These are phyloP conservation scores for Embiotoca jacksoni DNA, from an alignment of 2,113 vertebrate species.

Conservation along the genomic window DNA sequence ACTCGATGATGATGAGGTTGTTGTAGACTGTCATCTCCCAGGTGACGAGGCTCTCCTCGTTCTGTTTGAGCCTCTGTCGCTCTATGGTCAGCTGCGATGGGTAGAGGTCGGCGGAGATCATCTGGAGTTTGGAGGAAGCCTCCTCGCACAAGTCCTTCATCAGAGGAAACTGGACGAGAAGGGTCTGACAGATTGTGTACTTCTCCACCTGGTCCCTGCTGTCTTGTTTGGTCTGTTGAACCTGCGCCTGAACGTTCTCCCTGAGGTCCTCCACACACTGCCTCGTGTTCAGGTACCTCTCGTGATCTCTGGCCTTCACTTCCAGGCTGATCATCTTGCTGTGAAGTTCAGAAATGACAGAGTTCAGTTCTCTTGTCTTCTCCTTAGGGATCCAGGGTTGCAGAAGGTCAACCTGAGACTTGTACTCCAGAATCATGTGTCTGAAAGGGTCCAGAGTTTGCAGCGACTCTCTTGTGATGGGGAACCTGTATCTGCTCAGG, in stretches of 20 bases:
- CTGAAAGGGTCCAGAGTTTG: conserved; percentile 68
- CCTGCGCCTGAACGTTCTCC: conserved; percentile 80
- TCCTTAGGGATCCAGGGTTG: conserved; percentile 65
- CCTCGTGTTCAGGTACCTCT: conserved; percentile 81
- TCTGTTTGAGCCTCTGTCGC: conserved; percentile 78
- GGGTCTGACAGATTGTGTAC: conserved; percentile 79
- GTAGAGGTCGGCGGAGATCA: conserved; percentile 79
- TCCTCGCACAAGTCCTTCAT: conserved; percentile 81
- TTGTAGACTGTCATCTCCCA: conserved; percentile 77
- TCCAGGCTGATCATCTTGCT: conserved; percentile 77
- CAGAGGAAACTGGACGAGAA: conserved; percentile 83
- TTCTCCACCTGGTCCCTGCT: conserved; percentile 61
- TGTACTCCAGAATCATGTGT: conserved; percentile 76
- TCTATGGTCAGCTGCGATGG: conserved; percentile 83
- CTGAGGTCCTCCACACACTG: conserved; percentile 81
- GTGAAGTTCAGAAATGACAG: conserved; percentile 77
- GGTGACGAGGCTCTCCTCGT: conserved; percentile 72
- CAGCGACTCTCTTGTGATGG: conserved; percentile 76
- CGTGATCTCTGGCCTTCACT: conserved; percentile 71
- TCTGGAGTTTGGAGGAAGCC: conserved; percentile 75
- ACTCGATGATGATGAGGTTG: conserved; percentile 77
- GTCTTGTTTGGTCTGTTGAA: conserved; percentile 70
- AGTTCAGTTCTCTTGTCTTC: conserved; percentile 72
- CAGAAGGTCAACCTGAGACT: conserved; percentile 73
- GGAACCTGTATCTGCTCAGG: conserved; percentile 70